Conservation (phyloP, 2,113 vertebrate genomes). For the Zapus hudsonius region DNA sequence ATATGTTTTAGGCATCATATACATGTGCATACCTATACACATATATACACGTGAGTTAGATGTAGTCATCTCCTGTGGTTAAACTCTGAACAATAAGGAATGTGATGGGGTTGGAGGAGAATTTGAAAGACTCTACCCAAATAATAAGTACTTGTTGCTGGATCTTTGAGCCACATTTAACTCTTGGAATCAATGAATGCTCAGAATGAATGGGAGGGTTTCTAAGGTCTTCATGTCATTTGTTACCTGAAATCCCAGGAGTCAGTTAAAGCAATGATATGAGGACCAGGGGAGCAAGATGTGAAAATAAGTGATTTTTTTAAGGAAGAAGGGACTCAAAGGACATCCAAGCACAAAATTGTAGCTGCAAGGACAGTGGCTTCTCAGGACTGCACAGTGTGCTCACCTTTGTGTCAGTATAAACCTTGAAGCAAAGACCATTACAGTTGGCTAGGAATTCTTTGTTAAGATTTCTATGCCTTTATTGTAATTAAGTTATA, state of each 20-base stretch:
- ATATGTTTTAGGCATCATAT: not conserved
- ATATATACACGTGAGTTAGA: not conserved
- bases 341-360: conserved; percentile 1
- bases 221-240: not conserved
- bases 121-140: not conserved
- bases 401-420: too few species aligned
- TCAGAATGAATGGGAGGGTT: not conserved
- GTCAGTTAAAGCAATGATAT: not conserved
- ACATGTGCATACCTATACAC: not conserved
- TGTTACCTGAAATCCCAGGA: not conserved
- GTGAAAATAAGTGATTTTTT: conserved; percentile 7
- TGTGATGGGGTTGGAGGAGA: not conserved
- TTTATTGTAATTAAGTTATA: conserved; percentile 57
- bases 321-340: not conserved
- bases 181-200: conserved; percentile 11
- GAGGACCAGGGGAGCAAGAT: not conserved
- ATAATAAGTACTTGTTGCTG: conserved; percentile 23
- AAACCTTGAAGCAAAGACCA: not conserved
- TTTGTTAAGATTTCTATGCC: not conserved
- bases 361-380: not conserved
- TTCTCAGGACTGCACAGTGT: not conserved
- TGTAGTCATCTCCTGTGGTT: not conserved
- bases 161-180: conserved; percentile 27
- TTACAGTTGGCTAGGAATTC: not conserved
- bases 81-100: not conserved